Conservation (phyloP, 2,888 invertebrate species). For the Sturmia bella region DNA sequence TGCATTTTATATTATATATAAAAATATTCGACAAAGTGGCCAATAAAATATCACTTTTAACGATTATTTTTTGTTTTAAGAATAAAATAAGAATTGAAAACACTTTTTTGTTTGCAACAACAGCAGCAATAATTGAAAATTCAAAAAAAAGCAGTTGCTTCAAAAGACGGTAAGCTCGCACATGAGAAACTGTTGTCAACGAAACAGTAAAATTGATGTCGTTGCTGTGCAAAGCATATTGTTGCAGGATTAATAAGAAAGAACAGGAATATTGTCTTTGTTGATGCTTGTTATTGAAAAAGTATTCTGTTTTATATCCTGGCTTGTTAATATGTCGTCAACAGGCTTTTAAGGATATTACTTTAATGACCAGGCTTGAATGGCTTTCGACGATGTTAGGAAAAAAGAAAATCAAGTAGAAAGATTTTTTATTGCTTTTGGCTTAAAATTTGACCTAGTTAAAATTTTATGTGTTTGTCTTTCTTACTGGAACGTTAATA, state of each 20-base stretch:
- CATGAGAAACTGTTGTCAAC: slow-evolving; percentile 24
- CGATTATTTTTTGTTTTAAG: slow-evolving; percentile 2
- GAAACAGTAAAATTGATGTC: slow-evolving; percentile 24
- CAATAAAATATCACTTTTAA: slow-evolving; percentile 39
- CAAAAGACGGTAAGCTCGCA: too few relatives aligned
- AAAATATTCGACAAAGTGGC: slow-evolving; percentile 8
- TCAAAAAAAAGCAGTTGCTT: not conserved
- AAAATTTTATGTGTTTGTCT: not conserved
- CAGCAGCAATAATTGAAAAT: not conserved
- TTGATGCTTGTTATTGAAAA: slow-evolving; percentile 14
- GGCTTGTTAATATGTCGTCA: slow-evolving; percentile 1
- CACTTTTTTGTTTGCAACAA: slow-evolving; percentile 1
- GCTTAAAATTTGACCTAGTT: slow-evolving; percentile 1
- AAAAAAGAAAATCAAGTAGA: not conserved
- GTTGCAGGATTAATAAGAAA: too few relatives aligned
- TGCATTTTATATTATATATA: not conserved
- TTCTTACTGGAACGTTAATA: too few relatives aligned
- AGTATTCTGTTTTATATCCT: not conserved
- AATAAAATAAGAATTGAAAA: slow-evolving; percentile 6
- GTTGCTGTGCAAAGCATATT: not conserved
- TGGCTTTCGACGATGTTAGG: not conserved
- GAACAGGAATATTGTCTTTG: slow-evolving; percentile 5
- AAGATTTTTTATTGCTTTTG: not conserved
- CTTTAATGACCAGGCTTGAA: not conserved
- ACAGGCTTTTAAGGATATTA: not conserved